phyloP scores from a whole-genome alignment of 2,888 invertebrate genomes.

The Allophyes oxyacanthae region DNA sequence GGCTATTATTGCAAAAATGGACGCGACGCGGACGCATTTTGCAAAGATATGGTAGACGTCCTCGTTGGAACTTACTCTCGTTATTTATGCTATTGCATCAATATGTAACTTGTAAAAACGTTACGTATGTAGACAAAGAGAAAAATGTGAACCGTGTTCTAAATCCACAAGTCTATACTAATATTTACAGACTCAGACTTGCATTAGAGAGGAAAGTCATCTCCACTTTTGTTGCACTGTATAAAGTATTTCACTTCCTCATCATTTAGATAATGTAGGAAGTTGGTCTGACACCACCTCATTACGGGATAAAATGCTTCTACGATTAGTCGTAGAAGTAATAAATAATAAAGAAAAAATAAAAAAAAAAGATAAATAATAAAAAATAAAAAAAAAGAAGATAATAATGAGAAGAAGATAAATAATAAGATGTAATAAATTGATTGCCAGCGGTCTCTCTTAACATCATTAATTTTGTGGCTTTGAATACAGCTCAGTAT shows the following conservation, averaged over 20 bases:
- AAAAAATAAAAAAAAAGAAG: too few relatives aligned
- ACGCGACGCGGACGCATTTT: too few relatives aligned
- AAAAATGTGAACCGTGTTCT: not conserved
- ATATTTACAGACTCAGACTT: slow-evolving; percentile 3
- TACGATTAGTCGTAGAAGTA: too few relatives aligned
- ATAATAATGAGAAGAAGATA: too few relatives aligned
- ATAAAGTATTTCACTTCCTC: slow-evolving; percentile 63
- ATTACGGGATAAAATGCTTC: slow-evolving; percentile 49
- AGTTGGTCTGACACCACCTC: slow-evolving; percentile 48
- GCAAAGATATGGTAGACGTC: not conserved
- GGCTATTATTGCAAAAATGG: too few relatives aligned
- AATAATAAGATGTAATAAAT: slow-evolving; percentile 19
- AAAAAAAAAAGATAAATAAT: too few relatives aligned
- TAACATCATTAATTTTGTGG: slow-evolving; percentile 28
- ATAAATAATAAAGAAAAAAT: too few relatives aligned
- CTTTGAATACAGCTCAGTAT: not conserved
- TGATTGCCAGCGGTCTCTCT: slow-evolving; percentile 15
- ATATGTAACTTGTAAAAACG: not conserved
- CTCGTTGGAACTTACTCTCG: slow-evolving; percentile 1
- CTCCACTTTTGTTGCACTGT: slow-evolving; percentile 42
- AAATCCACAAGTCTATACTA: slow-evolving; percentile 1
- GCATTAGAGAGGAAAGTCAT: slow-evolving; percentile 54
- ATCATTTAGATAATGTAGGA: slow-evolving; percentile 57
- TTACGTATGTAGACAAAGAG: too few relatives aligned
- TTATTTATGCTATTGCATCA: slow-evolving; percentile 2